Base-by-base conservation (phyloP, 1,140 invertebrate species). In the Pachypsylla venusta region DNA sequence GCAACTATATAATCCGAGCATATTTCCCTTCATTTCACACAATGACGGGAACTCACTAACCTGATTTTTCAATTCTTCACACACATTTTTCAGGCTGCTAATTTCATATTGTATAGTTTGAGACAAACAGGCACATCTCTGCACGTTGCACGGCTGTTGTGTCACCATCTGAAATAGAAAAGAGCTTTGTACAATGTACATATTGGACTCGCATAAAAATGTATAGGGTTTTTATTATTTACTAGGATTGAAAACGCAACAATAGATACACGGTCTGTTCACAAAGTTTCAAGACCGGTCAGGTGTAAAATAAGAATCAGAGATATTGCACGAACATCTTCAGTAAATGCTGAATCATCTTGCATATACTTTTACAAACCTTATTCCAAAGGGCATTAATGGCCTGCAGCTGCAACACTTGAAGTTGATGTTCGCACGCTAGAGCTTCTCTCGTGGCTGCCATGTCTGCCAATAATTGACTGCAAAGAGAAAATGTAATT, bases 321-420 rank as follows among this genome's bases (percentile, higher is more conserved):
- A 19, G 70, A 63, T 58, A 68, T 67, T 0, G 64, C 42, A 62
- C 68, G 67, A 35, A 66, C 64, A 59, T 59, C 56, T 39, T 39
- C 56, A 1, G 59, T 56, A 62, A 63, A 63, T 54, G 63, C 19
- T n/a, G 35, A 5, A 35, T 26, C 24, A 13, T n/a, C 13, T 61
- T 40, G 59, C 74, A 26, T 73, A 73, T 63, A 85, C 12, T 53
- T 19, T 80, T 57, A 85, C 69, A 1, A 78, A 93, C 86, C 73
- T 92, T 90, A 69, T 89, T 88, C 87, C 89, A 93, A 2, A 93
- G 71, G 5, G 85, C 85, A 68, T 87, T 87, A 60, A 92, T 91
- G 2, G 88, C 88, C 71, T 93, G 88, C 79, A 91, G 87, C 72
- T 93, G 89, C 40, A 93, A 69, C 63, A 87, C 79, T 65, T 91